Conservation (phyloP, 1,140 invertebrate species). For the Habropoda laboriosa region DNA sequence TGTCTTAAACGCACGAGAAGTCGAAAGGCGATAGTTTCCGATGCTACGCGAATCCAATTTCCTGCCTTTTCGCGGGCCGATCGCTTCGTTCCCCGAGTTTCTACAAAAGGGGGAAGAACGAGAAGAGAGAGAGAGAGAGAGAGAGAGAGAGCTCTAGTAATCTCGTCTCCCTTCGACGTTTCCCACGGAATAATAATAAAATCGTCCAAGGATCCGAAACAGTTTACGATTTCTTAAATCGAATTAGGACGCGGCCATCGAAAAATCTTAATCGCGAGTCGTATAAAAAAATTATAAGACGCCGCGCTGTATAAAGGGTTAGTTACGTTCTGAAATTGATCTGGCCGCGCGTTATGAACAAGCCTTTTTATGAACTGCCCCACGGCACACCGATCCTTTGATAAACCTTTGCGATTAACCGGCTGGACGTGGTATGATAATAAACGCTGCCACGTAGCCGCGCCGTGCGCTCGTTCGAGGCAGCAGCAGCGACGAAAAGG, state of each 20-base stretch:
- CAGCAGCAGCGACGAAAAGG: constrained; percentile 10
- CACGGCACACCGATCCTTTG: background rate
- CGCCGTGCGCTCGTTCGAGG: constrained; percentile 37
- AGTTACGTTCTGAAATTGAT: constrained; percentile 9
- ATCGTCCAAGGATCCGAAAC: background rate
- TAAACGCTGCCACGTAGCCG: constrained; percentile 49
- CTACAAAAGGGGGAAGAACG: no score
- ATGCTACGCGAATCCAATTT: constrained; percentile 5
- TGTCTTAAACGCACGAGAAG: background rate
- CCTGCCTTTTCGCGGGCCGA: background rate
- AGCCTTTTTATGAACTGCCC: constrained; percentile 27
- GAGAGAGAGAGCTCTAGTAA: background rate
- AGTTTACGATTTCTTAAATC: constrained; percentile 4
- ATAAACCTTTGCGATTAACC: constrained; percentile 18
- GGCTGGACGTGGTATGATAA: constrained; percentile 48
- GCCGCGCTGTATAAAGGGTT: background rate
- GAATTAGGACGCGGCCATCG: background rate
- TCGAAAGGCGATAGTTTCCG: background rate
- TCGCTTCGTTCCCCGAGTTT: background rate
- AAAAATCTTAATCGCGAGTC: constrained; percentile 23
- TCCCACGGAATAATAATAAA: background rate
- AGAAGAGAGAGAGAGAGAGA: no score
- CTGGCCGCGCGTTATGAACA: constrained; percentile 14
- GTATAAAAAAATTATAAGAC: constrained; percentile 3
- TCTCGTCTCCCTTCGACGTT: background rate